Evolutionary conservation across 2,797 vertebrate genomes (phyloP).

Genomic region (Urocyon cinereoargenteus): DNA sequence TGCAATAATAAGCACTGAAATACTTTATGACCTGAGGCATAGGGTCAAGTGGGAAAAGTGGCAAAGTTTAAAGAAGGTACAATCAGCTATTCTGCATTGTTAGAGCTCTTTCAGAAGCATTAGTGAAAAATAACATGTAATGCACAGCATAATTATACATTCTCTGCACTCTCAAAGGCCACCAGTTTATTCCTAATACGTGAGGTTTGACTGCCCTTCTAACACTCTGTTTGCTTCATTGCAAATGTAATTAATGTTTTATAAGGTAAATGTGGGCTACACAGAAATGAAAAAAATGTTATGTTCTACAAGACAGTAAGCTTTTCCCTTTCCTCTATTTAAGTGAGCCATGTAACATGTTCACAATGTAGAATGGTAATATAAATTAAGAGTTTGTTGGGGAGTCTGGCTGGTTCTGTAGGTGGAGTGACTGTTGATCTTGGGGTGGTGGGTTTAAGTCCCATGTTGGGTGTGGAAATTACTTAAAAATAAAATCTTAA

Average conservation of each 20-base stretch:
- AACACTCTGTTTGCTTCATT: constrained; percentile 33
- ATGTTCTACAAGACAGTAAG: constrained; percentile 13
- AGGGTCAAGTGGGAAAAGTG: neutral
- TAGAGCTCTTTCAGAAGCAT: neutral
- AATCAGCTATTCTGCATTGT: neutral
- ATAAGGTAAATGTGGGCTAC: constrained; percentile 61
- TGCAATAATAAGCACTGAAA: neutral
- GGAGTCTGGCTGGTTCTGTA: neutral
- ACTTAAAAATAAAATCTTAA: neutral
- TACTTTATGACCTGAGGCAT: neutral
- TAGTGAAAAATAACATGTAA: constrained; percentile 35
- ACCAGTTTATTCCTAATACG: constrained; percentile 18
- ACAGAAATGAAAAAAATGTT: constrained; percentile 6
- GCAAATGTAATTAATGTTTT: constrained; percentile 51
- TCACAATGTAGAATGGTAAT: neutral
- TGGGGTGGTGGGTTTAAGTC: neutral
- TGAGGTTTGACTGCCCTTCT: neutral
- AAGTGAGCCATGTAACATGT: neutral
- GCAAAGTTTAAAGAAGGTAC: neutral
- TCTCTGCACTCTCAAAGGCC: neutral
- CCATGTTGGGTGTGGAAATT: neutral
- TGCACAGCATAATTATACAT: neutral
- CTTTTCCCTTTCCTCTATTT: neutral
- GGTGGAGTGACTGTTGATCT: neutral
- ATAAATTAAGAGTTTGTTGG: neutral